Base-by-base conservation (phyloP, 2,797 vertebrate genomes). In the Furcifer pardalis region DNA sequence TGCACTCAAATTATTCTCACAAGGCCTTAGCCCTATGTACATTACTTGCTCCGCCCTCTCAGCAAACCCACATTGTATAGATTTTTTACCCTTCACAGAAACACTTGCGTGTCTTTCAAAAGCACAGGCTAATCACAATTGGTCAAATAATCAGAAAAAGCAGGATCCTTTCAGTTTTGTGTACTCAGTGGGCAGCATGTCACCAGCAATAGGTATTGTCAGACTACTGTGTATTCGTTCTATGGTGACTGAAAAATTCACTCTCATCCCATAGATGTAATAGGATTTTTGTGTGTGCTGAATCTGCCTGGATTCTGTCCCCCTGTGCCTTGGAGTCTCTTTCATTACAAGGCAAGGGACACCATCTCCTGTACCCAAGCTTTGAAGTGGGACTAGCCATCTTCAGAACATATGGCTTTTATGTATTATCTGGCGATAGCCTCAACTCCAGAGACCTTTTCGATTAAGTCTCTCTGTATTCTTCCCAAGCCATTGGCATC, bases 361-460 rank as follows among this genome's bases (percentile, higher is more conserved):
- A 32, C 17, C 27, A 49, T 19, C 8, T 13, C 21, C 37, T 13
- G 23, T 59, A 81, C 25, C 30, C 30, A 52, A 85, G 49, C 63
- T 63, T 59, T 52, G 72, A 76, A 76, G 19, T 59, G 23, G 32
- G 30, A 32, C 23, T 85, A 5, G 27, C 69, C 66, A 25, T 69
- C 56, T 46, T 66, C 74, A 82, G 79, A 72, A 82, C 84, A 44
- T 86, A 84, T 44, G 90, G 84, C 82, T 90, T 80, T 77, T 86
- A 81, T 79, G 79, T 87, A 85, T 74, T 77, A 30, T 37, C 82
- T 75, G 62, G 52, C 7, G 1, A 0, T 7, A 32, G 72, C 12
- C 81, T 75, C 85, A 35, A 84, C 27, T 65, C 66, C 44, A 72
- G 46, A 32, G 25, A 40, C 35, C 44, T 42, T 85, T 44, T 15